These are phyloP conservation scores for Alviniconcha marisindica DNA, from an alignment of 1,140 invertebrate genomes.

Conservation along the genomic window DNA sequence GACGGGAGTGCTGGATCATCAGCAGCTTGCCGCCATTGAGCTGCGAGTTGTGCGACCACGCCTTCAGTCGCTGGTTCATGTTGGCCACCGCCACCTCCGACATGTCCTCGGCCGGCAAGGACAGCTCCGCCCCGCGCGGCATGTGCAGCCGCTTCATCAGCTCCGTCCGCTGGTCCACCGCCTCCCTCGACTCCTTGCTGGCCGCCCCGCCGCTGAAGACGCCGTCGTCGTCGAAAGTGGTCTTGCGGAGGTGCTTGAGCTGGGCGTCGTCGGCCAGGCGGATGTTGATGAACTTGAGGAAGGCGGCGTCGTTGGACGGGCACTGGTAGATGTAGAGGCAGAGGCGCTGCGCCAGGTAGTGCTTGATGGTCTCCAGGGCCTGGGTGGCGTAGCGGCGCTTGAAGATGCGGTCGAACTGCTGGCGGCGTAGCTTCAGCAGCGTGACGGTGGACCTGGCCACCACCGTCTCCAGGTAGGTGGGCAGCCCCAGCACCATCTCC, in stretches of 20 bases:
- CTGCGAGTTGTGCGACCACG: conserved; percentile 40
- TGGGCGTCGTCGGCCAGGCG: conserved; percentile 40
- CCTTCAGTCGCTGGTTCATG: conserved; percentile 45
- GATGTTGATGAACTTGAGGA: conserved; percentile 52
- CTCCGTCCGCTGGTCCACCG: neutral
- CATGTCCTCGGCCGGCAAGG: conserved; percentile 47
- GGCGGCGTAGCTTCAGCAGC: conserved; percentile 39
- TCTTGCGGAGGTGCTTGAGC: conserved; percentile 3
- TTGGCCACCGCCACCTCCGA: conserved; percentile 46
- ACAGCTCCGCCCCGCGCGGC: conserved; percentile 34
- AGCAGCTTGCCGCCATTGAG: conserved; percentile 43
- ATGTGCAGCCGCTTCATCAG: conserved; percentile 52
- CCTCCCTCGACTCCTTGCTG: neutral
- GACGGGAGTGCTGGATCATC: conserved; percentile 20
- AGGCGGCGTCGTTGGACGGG: conserved; percentile 34
- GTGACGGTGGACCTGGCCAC: conserved; percentile 40
- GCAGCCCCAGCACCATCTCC: conserved; percentile 45
- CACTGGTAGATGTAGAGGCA: conserved; percentile 53
- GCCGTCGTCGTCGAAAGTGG: neutral
- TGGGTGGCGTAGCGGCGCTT: conserved; percentile 39
- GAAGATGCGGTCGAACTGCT: conserved; percentile 48
- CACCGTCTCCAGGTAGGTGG: conserved; percentile 45
- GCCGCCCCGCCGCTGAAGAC: conserved; percentile 3
- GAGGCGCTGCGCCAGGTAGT: conserved; percentile 43
- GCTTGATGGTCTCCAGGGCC: conserved; percentile 41